These are phyloP conservation scores for Crenichthys baileyi DNA, from an alignment of 2,797 vertebrate genomes.

Conservation along the genomic window DNA sequence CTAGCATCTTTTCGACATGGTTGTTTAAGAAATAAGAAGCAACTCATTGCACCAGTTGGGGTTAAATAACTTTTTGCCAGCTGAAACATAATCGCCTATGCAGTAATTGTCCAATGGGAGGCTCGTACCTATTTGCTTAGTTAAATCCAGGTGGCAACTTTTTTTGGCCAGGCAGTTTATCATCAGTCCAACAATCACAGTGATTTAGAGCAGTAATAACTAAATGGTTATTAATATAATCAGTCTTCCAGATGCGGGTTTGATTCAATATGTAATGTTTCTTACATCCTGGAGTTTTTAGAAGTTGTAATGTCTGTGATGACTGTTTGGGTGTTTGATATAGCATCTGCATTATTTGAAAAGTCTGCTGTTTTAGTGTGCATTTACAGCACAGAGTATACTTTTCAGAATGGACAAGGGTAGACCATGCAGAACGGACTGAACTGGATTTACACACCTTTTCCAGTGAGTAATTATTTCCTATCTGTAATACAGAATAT, in stretches of 20 bases:
- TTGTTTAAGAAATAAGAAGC: no score
- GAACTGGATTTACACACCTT: neutral
- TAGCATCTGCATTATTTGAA: neutral
- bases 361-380: neutral
- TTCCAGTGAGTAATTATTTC: neutral
- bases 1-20: no score
- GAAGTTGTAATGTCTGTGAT: neutral
- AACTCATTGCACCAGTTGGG: no score
- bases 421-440: neutral
- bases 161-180: neutral
- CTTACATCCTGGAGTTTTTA: neutral
- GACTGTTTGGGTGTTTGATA: neutral
- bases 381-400: neutral
- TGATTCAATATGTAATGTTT: neutral
- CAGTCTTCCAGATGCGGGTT: neutral
- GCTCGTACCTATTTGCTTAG: no score
- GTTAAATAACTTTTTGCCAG: no score
- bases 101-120: no score
- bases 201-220: neutral
- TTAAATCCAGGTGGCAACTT: no score
- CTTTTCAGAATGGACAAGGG: neutral
- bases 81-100: no score
- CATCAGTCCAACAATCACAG: neutral
- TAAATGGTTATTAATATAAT: neutral
- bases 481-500: neutral